Base-by-base conservation (phyloP, 2,797 vertebrate genomes). In the Lepidocolaptes lacrymiger region DNA sequence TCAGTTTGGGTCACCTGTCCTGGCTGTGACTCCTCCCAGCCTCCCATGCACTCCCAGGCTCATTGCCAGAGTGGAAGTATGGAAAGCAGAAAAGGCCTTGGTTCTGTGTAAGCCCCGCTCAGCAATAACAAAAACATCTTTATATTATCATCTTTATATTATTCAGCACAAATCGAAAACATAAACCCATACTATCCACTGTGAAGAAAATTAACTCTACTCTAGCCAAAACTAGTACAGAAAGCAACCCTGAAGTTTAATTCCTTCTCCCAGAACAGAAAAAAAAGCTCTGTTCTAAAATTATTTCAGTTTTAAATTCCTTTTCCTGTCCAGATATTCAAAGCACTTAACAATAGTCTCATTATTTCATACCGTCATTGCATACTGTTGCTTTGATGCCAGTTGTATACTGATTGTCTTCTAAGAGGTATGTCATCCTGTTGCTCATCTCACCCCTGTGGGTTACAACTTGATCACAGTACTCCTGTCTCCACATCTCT, bases 11-110 rank as follows among this genome's bases (percentile, higher is more conserved):
- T 59, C 59, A 32, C 18, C 59, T 46, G 44, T 34, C 34, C 58
- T 36, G 10, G 13, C 11, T 72, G 1, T 36, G 26, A 13, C 26
- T 59, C 12, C 30, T 54, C 30, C 30, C 52, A 66, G 0, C 8
- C 3, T 32, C 24, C 26, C 39, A 41, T 19, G 34, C 0, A 46
- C 3, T 7, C 14, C 10, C 30, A 59, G 5, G 6, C 6, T 84
- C 52, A 15, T 36, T 7, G 8, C 7, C 34, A 59, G 21, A 2
- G 12, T 0, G 0, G 39, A 22, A 81, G 16, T 11, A 54, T 23
- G 46, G 41, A 78, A 85, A 28, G 11, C 15, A 78, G 30, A 41
- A 54, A 67, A 73, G 26, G 7, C 7, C 13, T 36, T 24, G 26
- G 39, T 10, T 66, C 46, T 59, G 3, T 28, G 34, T 24, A 14